phyloP scores from a whole-genome alignment of 2,113 vertebrate genomes.

The Fulica atra region DNA sequence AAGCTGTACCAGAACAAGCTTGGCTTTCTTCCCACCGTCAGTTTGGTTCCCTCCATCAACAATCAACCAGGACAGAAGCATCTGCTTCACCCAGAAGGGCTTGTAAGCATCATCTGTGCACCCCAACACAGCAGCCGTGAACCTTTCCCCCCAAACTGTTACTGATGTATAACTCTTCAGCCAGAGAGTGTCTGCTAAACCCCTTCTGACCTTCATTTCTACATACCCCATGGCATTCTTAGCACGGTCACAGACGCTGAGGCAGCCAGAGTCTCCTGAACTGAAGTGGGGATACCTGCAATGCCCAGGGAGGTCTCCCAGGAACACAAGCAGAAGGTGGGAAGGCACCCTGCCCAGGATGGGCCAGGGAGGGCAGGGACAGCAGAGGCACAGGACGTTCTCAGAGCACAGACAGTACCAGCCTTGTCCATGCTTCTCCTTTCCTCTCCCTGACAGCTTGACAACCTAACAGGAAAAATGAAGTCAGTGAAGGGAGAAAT shows the following conservation, averaged over 20 bases:
- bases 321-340: background rate
- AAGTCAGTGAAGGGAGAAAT: slow-evolving; percentile 73
- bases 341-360: background rate
- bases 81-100: slow-evolving; percentile 17
- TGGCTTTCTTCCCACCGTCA: slow-evolving; percentile 9
- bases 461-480: slow-evolving; percentile 70
- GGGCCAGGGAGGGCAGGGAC: background rate
- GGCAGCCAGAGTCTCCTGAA: background rate
- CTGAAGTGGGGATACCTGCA: background rate
- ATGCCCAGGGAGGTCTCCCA: background rate
- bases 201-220: background rate
- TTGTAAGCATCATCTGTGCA: background rate
- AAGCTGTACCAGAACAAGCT: slow-evolving; percentile 10
- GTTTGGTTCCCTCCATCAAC: slow-evolving; percentile 38
- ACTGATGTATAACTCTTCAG: background rate
- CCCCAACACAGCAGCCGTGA: background rate
- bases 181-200: background rate
- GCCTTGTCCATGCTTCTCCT: slow-evolving; percentile 26
- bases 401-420: background rate
- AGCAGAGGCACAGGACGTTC: background rate
- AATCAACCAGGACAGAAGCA: slow-evolving; percentile 20
- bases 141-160: background rate
- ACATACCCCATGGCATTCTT: background rate
- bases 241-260: background rate
- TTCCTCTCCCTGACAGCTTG: slow-evolving; percentile 65